Percentiles rank a stretch among this genome's conserved stretches.
phyloP scores from a whole-genome alignment of 2,113 vertebrate genomes.

The Aleadryas rufinucha region DNA sequence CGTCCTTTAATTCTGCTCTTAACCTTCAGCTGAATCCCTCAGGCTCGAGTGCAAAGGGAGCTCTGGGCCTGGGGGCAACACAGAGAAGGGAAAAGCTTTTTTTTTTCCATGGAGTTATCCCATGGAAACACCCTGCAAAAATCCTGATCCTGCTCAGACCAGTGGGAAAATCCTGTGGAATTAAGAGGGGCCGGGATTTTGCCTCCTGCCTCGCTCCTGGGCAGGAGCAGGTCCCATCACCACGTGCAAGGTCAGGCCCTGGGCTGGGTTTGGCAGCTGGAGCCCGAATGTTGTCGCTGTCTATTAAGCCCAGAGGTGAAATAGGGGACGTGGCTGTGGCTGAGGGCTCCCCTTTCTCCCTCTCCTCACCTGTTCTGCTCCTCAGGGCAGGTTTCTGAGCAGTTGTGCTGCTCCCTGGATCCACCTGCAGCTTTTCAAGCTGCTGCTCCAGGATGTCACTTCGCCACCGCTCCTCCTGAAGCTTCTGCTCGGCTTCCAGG shows the following conservation, averaged over 20 bases:
- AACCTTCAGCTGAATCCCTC: conserved; percentile 50
- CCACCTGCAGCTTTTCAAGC: conserved; percentile 72
- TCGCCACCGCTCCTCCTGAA: conserved; percentile 67
- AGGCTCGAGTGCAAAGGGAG: background rate
- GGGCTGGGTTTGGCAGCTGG: background rate
- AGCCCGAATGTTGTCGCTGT: background rate
- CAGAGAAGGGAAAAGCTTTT: background rate
- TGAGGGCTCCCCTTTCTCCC: too few relatives aligned
- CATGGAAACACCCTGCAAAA: background rate
- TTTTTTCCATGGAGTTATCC: background rate
- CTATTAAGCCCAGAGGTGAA: background rate
- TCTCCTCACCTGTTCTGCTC: conserved; percentile 50
- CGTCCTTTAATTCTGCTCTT: conserved; percentile 49
- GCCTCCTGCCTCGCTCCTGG: background rate
- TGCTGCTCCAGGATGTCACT: conserved; percentile 72
- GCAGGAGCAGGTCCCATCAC: background rate
- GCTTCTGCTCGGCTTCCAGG: conserved; percentile 69
- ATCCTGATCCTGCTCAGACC: background rate
- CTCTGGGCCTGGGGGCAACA: background rate
- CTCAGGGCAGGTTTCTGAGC: background rate
- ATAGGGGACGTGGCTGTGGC: rapidly evolving
- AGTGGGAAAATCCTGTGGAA: background rate
- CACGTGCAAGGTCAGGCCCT: background rate
- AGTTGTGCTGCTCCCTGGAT: conserved; percentile 23
- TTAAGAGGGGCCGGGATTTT: background rate